Base-by-base conservation (phyloP, 2,888 invertebrate genomes). In the Scaptomyza parva region DNA sequence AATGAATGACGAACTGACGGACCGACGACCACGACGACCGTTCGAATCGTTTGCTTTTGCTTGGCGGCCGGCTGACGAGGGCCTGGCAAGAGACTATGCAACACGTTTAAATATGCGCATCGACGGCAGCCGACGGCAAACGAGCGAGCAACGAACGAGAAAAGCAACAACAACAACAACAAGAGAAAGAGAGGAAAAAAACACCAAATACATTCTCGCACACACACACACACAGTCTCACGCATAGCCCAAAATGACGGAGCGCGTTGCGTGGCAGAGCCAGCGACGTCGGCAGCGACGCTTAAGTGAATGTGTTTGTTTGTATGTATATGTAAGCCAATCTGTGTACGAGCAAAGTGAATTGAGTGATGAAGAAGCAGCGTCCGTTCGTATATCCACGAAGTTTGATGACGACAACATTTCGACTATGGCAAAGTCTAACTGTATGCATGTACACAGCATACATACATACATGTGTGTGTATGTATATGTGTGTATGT, bases 31-130 rank as follows among this genome's bases (percentile, higher is more conserved):
- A 51, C 76, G 85, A 74, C 85, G 70, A 73, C 62, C 82, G 75
- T 71, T 77, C 73, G 79, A 76, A 86, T 86, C 66, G 74, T 84
- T 62, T 81, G 74, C 77, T 70, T 76, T 77, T 74, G 74, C 77
- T 76, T 76, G 64, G 62, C 70, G 70, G 65, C 64, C 67, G 65
- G 48, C 67, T 84, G 86, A 72, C 87, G 63, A 82, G 84, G 79
- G 90, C 90, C 90, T 77, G 72, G 88, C 89, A 88, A 82, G 90
- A 90, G 89, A 90, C 90, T 89, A 88, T 76, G 76, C 76, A 86
- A 84, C 84, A 88, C 84, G 84, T 79, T 84, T 84, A 88, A 88
- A 79, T 89, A 89, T 88, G 83, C 88, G 86, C 87, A 86, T 86
- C 88, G 88, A 83, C 22, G 67, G 55, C 80, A 70, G 84, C 80